phyloP scores from a whole-genome alignment of 2,888 invertebrate species.

The Rhingia campestris region DNA sequence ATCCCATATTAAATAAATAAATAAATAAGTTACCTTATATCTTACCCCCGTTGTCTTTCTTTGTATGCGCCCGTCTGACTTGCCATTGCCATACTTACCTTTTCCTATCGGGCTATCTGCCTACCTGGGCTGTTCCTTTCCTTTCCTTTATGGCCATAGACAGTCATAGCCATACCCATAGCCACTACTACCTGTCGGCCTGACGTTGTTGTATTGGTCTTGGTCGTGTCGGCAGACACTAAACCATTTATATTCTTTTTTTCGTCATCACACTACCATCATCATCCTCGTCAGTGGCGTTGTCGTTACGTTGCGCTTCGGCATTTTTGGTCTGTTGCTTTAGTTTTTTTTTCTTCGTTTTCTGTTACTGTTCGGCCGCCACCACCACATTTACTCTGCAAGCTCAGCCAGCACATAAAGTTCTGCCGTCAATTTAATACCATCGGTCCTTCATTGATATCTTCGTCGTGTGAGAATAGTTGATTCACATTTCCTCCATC shows the following conservation, averaged over 20 bases:
- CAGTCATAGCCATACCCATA: neutral
- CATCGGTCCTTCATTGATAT: constrained; percentile 49
- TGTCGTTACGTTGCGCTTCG: constrained; percentile 56
- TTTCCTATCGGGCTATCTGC: constrained; percentile 35
- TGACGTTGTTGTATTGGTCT: constrained; percentile 40
- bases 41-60: constrained; percentile 58
- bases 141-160: constrained; percentile 10
- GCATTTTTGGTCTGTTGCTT: constrained; percentile 68
- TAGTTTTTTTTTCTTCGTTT: constrained; percentile 60
- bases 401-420: constrained; percentile 64
- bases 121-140: constrained; percentile 60
- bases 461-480: constrained; percentile 45
- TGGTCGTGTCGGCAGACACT: constrained; percentile 23
- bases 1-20: constrained; percentile 73
- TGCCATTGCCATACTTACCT: constrained; percentile 42
- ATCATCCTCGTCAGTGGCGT: constrained; percentile 59
- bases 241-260: constrained; percentile 36
- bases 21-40: constrained; percentile 73
- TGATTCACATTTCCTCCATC: constrained; percentile 38
- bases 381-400: constrained; percentile 57
- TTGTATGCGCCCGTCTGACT: constrained; percentile 34
- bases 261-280: constrained; percentile 60
- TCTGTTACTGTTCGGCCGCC: constrained; percentile 63
- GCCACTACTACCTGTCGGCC: constrained; percentile 67
- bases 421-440: constrained; percentile 67